Evolutionary conservation across 2,888 invertebrate species (phyloP), one percentile per base, ranked within the genome.

Genomic region (Mantis religiosa): DNA sequence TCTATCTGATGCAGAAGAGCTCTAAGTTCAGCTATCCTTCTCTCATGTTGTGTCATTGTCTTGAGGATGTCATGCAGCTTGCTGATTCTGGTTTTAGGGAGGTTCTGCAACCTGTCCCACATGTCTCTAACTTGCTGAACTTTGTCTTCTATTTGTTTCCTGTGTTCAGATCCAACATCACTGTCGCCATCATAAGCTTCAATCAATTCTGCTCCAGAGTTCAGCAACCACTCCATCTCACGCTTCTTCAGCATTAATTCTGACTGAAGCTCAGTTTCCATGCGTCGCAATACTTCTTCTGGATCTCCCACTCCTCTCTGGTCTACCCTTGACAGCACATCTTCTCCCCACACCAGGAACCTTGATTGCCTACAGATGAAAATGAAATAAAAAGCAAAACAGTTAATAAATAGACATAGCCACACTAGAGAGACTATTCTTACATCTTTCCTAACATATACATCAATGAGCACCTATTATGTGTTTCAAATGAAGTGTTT

Each of bases 211-310:
- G 93, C 94, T 0, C 97, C 97, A 0, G 96, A 96, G 90, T 94
- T 94, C 8, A 95, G 92, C 28, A 98, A 93, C 97, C 98, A 98
- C 90, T 96, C 96, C 84, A 96, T 95, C 92, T 98, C 97, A 7
- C 96, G 95, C 92, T 96, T 96, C 91, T 97, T 97, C 90, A 97
- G 92, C 1, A 95, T 94, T 91, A 97, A 95, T 92, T 97, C 97
- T 0, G 96, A 95, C 91, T 96, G 95, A 6, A 97, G 93, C 91
- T 97, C 97, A 8, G 96, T 95, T 91, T 96, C 97, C 90, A 97
- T 93, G 90, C 96, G 95, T 15, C 88, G 84, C 83, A 97, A 94
- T 12, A 96, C 94, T 91, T 97, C 97, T 91, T 97, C 96, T 0
- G 97, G 97, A 91, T 97, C 96, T 85, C 95, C 94, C 28, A 94